A percentile compares a stretch with the other conserved stretches of the same genome.
These are phyloP conservation scores for Nomada fucata DNA, from an alignment of 2,888 invertebrate genomes.

Conservation along the genomic window DNA sequence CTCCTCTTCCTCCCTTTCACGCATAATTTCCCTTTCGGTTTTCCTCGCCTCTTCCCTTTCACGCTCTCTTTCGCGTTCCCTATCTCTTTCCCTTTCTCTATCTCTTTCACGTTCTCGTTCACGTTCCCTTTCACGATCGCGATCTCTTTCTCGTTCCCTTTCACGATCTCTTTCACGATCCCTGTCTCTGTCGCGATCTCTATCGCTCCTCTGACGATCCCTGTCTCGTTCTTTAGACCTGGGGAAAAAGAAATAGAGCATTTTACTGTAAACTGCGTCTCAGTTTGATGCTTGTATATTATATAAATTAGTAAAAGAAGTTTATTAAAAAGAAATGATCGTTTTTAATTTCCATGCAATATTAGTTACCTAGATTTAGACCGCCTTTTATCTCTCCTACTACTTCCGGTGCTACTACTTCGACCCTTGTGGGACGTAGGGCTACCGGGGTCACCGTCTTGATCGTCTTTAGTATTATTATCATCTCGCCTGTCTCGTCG, in stretches of 20 bases:
- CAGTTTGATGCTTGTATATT: neutral
- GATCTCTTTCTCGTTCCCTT: conserved; percentile 83
- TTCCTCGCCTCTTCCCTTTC: conserved; percentile 86
- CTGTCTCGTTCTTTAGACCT: conserved; percentile 84
- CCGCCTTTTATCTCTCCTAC: conserved; percentile 83
- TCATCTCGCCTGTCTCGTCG: conserved; percentile 84
- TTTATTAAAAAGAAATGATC: neutral
- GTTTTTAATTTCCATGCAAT: neutral
- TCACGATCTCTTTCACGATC: conserved; percentile 85
- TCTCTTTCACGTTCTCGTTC: conserved; percentile 87
- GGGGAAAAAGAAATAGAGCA: conserved; percentile 12
- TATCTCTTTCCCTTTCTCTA: conserved; percentile 86
- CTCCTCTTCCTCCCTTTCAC: conserved; percentile 95
- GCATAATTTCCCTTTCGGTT: conserved; percentile 87
- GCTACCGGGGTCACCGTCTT: conserved; percentile 78
- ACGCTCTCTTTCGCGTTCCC: conserved; percentile 85
- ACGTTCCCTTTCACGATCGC: conserved; percentile 87
- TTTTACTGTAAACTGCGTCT: neutral
- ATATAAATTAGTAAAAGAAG: neutral
- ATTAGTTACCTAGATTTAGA: conserved; percentile 85
- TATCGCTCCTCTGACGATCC: conserved; percentile 79
- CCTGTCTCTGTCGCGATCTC: conserved; percentile 84
- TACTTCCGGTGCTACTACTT: conserved; percentile 79
- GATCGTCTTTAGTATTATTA: conserved; percentile 83
- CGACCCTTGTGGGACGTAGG: conserved; percentile 80